A percentile compares a stretch with the other conserved stretches of the same genome.
Conservation (phyloP, 2,113 vertebrate species). For the Tonatia bakeri region DNA sequence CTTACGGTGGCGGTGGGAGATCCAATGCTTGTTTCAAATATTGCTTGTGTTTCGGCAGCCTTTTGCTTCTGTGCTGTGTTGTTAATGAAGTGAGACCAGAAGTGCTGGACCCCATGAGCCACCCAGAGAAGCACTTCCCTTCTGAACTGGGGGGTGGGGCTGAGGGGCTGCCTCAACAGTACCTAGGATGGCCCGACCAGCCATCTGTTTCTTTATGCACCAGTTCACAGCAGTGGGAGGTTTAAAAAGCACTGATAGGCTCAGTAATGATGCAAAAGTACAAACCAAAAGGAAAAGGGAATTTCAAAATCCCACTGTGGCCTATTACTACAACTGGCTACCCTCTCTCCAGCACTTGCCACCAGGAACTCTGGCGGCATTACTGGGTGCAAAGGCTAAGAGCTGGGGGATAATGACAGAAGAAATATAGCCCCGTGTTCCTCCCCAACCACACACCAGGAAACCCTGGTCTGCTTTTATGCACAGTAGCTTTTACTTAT, state of each 20-base stretch:
- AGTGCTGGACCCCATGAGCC: background rate
- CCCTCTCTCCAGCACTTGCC: background rate
- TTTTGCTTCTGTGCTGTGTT: background rate
- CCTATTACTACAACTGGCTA: background rate
- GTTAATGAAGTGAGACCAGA: background rate
- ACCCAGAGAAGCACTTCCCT: background rate
- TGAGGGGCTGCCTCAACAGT: background rate
- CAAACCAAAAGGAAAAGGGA: background rate
- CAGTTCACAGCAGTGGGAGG: background rate
- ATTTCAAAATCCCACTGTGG: background rate
- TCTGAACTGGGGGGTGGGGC: background rate
- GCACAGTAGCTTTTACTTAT: background rate
- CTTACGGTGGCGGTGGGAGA: accelerated
- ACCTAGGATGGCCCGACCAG: background rate
- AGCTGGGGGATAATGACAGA: background rate
- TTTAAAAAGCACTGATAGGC: background rate
- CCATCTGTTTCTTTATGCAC: background rate
- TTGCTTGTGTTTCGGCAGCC: background rate
- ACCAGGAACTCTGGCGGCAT: accelerated
- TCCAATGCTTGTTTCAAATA: background rate
- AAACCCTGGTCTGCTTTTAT: background rate
- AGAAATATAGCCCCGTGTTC: background rate
- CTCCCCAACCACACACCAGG: background rate
- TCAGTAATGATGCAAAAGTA: background rate
- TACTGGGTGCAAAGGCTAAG: background rate